Base-by-base conservation (phyloP, 2,888 invertebrate genomes). In the Bugulina stolonifera region DNA sequence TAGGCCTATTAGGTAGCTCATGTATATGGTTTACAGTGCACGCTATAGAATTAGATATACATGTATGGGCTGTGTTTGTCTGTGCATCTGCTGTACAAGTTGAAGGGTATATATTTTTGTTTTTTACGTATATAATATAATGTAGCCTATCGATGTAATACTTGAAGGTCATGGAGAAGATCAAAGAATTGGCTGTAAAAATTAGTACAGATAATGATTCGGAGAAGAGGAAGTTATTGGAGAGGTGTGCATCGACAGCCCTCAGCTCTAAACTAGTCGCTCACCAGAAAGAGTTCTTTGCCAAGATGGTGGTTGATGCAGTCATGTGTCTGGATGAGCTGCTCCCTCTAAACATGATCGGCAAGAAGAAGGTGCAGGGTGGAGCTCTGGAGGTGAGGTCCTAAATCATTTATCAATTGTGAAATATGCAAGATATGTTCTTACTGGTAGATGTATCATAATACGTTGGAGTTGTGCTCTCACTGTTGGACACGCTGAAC, bases 261-360 rank as follows among this genome's bases (percentile, higher is more conserved):
- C 90, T 99, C 88, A 95, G 93, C 74, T 97, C 97, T 0, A 99
- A 99, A 85, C 87, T 99, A 76, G 95, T 99, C 79, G 92, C 96
- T 81, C 92, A 92, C 78, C 97, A 99, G 84, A 94, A 93, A 82
- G 92, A 90, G 58, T 94, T 94, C 87, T 99, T 99, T 86, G 91
- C 96, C 35, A 91, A 91, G 83, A 94, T 99, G 90, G 97, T 97
- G 3, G 99, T 99, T 0, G 95, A 98, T 81, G 98, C 99, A 69
- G 99, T 99, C 0, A 87, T 94, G 78, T 74, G 79, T 73, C 73
- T 99, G 75, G 99, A 98, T 81, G 90, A 91, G 52, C 87, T 95
- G 25, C 86, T 99, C 76, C 97, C 98, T 0, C 85, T 99, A 57
- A 95, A 97, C 81, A 99, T 99, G 98, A 99, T 99, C 83, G 99